Evolutionary conservation across 1,140 invertebrate genomes (phyloP).

Genomic region (Platyscapa corneri): DNA sequence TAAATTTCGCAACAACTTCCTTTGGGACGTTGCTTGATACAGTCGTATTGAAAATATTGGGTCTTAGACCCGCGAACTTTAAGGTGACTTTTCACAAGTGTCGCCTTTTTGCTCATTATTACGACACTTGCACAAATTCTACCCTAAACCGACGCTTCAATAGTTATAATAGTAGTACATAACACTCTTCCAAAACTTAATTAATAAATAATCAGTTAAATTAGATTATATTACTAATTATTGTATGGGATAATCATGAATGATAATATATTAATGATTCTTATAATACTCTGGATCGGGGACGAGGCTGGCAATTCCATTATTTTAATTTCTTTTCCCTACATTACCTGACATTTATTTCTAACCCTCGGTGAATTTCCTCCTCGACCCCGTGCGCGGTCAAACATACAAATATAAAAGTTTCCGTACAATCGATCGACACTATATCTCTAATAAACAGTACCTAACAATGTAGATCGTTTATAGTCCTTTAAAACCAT

Average conservation of each 20-base stretch:
- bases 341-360: slow-evolving; percentile 12
- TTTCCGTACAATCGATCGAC: slow-evolving; percentile 45
- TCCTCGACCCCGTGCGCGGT: slow-evolving; percentile 36
- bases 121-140: slow-evolving; percentile 39
- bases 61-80: slow-evolving; percentile 26
- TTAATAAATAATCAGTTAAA: slow-evolving; percentile 76
- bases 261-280: slow-evolving; percentile 76
- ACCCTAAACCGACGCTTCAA: slow-evolving; percentile 47
- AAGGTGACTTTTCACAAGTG: slow-evolving; percentile 42
- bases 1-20: slow-evolving; percentile 48
- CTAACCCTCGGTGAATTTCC: neutral
- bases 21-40: slow-evolving; percentile 48
- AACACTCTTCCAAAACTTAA: slow-evolving; percentile 70
- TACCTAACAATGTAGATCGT: slow-evolving; percentile 47
- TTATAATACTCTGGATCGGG: slow-evolving; percentile 72
- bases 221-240: slow-evolving; percentile 75
- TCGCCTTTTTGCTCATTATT: neutral
- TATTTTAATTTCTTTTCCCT: slow-evolving; percentile 11
- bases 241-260: slow-evolving; percentile 73
- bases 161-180: slow-evolving; percentile 61
- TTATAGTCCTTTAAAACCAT: slow-evolving; percentile 45
- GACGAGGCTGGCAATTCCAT: slow-evolving; percentile 51
- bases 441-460: slow-evolving; percentile 42
- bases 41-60: slow-evolving; percentile 40
- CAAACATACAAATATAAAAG: slow-evolving; percentile 53